These are phyloP conservation scores for Ormia ochracea DNA, from an alignment of 2,888 invertebrate species.

Conservation along the genomic window DNA sequence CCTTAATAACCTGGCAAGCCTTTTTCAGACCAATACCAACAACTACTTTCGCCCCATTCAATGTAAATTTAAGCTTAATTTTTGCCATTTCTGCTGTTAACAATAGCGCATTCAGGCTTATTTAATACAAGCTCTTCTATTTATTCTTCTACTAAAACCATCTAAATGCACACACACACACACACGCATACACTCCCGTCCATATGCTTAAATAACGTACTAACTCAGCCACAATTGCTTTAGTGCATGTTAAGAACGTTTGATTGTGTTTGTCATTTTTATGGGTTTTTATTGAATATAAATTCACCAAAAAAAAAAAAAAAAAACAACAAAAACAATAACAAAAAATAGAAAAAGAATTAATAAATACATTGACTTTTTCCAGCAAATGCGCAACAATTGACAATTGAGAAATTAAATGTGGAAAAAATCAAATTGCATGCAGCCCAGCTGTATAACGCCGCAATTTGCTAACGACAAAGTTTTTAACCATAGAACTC, in stretches of 20 bases:
- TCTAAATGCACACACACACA: not conserved
- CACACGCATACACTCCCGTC: too few species aligned
- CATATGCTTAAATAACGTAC: too few species aligned
- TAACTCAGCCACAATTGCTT: not conserved
- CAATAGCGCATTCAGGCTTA: constrained; percentile 4
- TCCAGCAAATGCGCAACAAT: constrained; percentile 52
- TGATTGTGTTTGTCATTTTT: constrained; percentile 34
- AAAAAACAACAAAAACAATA: too few species aligned
- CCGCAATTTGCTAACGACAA: constrained; percentile 34
- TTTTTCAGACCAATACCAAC: not conserved
- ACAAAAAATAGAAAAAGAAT: too few species aligned
- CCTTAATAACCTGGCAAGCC: not conserved
- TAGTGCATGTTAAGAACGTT: not conserved
- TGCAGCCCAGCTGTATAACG: constrained; percentile 30
- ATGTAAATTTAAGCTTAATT: constrained; percentile 47
- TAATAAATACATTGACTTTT: constrained; percentile 4
- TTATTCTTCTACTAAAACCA: constrained; percentile 15
- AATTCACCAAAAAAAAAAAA: constrained; percentile 12
- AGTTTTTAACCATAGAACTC: constrained; percentile 30
- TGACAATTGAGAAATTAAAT: constrained; percentile 61
- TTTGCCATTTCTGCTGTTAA: constrained; percentile 30
- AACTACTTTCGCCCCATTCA: constrained; percentile 2
- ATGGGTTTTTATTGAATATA: constrained; percentile 51
- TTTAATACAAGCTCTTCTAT: not conserved
- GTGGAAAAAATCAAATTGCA: constrained; percentile 65